Evolutionary conservation across 2,113 vertebrate species (phyloP).

Genomic region (Alethe castanea): DNA sequence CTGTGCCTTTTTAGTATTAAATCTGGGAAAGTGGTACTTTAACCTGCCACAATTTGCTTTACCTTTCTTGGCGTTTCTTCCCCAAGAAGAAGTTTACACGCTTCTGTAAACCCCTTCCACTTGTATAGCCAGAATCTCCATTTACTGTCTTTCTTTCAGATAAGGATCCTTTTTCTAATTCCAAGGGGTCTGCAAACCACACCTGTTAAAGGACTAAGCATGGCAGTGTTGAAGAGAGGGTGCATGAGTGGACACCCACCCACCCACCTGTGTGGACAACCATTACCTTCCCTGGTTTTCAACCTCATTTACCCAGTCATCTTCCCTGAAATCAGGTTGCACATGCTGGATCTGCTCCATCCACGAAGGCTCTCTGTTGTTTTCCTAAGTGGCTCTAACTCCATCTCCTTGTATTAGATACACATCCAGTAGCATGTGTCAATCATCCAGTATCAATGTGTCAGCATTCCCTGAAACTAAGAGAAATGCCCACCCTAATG

Average conservation of each 20-base stretch:
- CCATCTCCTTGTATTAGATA: neutral
- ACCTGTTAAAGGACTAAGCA: neutral
- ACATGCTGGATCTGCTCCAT: neutral
- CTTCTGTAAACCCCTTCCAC: neutral
- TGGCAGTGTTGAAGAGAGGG: neutral
- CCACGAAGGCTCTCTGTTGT: fast-evolving
- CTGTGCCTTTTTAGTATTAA: neutral
- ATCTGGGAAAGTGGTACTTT: neutral
- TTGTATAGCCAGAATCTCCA: neutral
- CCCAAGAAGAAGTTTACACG: neutral
- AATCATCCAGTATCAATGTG: fast-evolving
- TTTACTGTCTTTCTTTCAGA: neutral
- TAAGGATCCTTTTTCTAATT: neutral
- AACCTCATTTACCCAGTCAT: neutral
- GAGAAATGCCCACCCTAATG: neutral
- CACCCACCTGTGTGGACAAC: neutral
- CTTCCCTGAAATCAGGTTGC: neutral
- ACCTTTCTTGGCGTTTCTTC: neutral
- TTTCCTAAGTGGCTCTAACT: neutral
- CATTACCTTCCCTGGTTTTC: neutral
- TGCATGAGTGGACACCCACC: neutral
- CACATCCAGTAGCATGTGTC: no score
- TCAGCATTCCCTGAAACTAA: neutral
- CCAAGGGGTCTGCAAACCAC: neutral
- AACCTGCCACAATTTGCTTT: neutral